Evolutionary conservation across 2,113 vertebrate genomes (phyloP).

Genomic region (Dicaeum eximium): DNA sequence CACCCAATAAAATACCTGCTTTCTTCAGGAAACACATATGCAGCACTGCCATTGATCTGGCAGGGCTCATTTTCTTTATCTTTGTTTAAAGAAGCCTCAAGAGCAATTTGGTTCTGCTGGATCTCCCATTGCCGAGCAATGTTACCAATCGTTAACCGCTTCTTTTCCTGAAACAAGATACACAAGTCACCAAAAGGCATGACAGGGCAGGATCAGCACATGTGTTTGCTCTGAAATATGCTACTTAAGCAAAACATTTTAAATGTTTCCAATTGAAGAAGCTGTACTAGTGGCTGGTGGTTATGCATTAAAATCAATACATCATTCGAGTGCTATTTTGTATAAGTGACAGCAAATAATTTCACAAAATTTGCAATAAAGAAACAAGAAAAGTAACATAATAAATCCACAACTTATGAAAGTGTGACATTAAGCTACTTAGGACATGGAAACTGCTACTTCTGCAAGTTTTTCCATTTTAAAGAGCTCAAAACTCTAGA

Average conservation of each 20-base stretch:
- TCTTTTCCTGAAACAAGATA: slow-evolving; percentile 84
- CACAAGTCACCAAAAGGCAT: not conserved
- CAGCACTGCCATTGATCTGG: slow-evolving; percentile 76
- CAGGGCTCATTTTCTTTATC: slow-evolving; percentile 80
- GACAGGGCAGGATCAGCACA: not conserved
- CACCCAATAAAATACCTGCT: slow-evolving; percentile 74
- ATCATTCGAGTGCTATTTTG: not conserved
- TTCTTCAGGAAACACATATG: slow-evolving; percentile 84
- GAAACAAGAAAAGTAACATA: not conserved
- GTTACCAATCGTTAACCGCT: slow-evolving; percentile 87
- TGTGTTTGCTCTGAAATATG: not conserved
- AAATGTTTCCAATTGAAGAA: not conserved
- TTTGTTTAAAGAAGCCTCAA: slow-evolving; percentile 67
- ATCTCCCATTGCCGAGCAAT: slow-evolving; percentile 92
- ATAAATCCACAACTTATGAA: not conserved
- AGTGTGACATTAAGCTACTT: not conserved
- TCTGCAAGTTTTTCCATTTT: not conserved
- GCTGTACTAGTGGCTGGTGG: not conserved
- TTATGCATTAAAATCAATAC: not conserved
- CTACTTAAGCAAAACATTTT: not conserved
- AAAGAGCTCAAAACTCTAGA: not conserved
- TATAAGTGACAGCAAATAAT: not conserved
- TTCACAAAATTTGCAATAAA: not conserved
- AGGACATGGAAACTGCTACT: not conserved
- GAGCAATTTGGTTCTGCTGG: slow-evolving; percentile 69